These are phyloP conservation scores for Loriculus beryllinus DNA, from an alignment of 2,797 vertebrate species.

Conservation along the genomic window DNA sequence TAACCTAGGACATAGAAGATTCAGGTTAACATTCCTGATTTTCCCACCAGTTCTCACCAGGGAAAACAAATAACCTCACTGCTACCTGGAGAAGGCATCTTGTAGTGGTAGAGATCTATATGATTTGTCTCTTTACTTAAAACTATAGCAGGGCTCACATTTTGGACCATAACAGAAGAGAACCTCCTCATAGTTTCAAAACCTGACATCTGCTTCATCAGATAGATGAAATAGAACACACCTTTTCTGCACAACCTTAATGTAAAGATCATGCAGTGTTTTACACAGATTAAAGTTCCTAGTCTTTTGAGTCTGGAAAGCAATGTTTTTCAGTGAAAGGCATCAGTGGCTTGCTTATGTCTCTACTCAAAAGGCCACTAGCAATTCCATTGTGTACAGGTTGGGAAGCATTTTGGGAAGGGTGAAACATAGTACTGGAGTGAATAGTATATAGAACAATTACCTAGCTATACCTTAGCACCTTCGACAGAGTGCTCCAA, in stretches of 20 bases:
- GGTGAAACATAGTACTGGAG: not conserved
- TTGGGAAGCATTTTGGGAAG: not conserved
- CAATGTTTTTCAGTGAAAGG: not conserved
- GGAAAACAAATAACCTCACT: not conserved
- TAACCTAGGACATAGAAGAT: not conserved
- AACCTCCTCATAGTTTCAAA: not conserved
- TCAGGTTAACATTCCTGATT: not conserved
- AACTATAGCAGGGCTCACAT: not conserved
- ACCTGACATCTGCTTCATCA: not conserved
- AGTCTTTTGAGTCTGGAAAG: not conserved
- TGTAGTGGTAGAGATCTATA: not conserved
- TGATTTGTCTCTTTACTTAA: not conserved
- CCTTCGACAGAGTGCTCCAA: not conserved
- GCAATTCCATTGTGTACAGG: not conserved
- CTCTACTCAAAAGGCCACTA: not conserved
- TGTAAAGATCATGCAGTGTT: not conserved
- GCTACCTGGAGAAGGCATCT: not conserved
- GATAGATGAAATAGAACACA: not conserved
- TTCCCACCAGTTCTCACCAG: not conserved
- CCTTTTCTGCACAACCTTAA: accelerated
- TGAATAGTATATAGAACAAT: not conserved
- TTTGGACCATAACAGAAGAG: not conserved
- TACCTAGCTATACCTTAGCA: not conserved
- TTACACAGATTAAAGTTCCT: not conserved
- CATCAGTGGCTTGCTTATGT: not conserved